A percentile compares a stretch with the other conserved stretches of the same genome.
Evolutionary conservation across 2,888 invertebrate species (phyloP).

Genomic region (Meganola albula): DNA sequence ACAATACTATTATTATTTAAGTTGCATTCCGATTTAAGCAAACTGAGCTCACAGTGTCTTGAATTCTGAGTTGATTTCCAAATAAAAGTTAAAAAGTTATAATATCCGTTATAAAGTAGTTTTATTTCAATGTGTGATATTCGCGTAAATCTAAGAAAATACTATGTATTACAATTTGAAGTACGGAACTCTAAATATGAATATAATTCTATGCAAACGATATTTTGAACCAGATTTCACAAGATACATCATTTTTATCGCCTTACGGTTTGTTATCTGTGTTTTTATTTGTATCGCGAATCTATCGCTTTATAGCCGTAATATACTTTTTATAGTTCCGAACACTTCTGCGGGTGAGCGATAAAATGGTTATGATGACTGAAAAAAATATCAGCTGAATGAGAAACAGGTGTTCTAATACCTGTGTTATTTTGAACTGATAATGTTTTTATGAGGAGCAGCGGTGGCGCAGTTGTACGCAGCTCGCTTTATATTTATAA

Average conservation of each 20-base stretch:
- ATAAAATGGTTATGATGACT: constrained; percentile 35
- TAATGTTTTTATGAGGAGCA: neutral
- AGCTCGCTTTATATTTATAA: too few relatives aligned
- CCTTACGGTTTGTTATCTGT: constrained; percentile 37
- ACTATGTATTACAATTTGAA: too few relatives aligned
- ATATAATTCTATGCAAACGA: constrained; percentile 30
- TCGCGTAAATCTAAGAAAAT: too few relatives aligned
- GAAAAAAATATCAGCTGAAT: constrained; percentile 29
- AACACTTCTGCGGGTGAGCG: constrained; percentile 27
- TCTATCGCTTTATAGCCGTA: constrained; percentile 42
- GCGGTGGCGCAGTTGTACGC: too few relatives aligned
- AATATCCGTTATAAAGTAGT: too few relatives aligned
- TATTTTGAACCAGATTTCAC: constrained; percentile 35
- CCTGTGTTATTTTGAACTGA: neutral
- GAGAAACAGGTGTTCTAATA: constrained; percentile 22
- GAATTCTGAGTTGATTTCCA: too few relatives aligned
- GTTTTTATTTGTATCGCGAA: constrained; percentile 44
- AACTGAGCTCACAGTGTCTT: too few relatives aligned
- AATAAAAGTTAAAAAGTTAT: too few relatives aligned
- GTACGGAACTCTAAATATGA: constrained; percentile 32
- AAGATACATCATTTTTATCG: constrained; percentile 48
- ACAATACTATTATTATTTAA: too few relatives aligned
- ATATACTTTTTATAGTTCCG: constrained; percentile 51
- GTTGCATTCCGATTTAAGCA: too few relatives aligned
- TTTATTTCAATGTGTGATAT: too few relatives aligned